Evolutionary conservation across 2,113 vertebrate genomes (phyloP).

Genomic region (Rhinolophus ferrumequinum): DNA sequence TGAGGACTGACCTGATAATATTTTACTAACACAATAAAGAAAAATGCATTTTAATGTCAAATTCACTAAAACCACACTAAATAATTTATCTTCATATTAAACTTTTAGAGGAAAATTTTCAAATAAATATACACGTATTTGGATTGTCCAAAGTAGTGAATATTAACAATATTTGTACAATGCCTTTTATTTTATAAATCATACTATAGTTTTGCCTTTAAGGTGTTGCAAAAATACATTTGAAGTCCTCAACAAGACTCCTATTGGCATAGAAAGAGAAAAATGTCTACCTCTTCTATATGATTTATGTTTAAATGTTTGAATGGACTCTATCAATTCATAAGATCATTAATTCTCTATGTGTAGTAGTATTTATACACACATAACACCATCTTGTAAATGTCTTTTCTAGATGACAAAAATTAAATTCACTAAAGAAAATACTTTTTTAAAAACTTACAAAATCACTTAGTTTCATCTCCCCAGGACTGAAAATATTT

Average conservation of each 20-base stretch:
- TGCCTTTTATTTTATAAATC: background rate
- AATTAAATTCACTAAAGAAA: conserved; percentile 42
- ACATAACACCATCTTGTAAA: background rate
- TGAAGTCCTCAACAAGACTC: background rate
- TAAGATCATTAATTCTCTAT: background rate
- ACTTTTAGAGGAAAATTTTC: background rate
- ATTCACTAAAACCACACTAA: background rate
- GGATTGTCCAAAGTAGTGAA: background rate
- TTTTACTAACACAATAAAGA: background rate
- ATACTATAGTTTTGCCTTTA: conserved; percentile 40
- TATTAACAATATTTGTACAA: background rate
- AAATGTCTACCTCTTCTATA: background rate
- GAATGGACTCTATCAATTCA: background rate
- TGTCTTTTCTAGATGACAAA: background rate
- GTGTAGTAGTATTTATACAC: background rate
- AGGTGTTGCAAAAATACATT: background rate
- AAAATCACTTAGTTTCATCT: background rate
- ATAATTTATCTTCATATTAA: background rate
- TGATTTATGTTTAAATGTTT: background rate
- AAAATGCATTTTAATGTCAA: conserved; percentile 11
- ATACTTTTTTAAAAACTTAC: conserved; percentile 8
- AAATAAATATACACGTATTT: background rate
- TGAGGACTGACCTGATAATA: background rate
- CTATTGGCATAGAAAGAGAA: background rate
- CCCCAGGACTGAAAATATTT: conserved; percentile 1